Conservation (phyloP, 2,797 vertebrate genomes). For the Ciconia nigra region DNA sequence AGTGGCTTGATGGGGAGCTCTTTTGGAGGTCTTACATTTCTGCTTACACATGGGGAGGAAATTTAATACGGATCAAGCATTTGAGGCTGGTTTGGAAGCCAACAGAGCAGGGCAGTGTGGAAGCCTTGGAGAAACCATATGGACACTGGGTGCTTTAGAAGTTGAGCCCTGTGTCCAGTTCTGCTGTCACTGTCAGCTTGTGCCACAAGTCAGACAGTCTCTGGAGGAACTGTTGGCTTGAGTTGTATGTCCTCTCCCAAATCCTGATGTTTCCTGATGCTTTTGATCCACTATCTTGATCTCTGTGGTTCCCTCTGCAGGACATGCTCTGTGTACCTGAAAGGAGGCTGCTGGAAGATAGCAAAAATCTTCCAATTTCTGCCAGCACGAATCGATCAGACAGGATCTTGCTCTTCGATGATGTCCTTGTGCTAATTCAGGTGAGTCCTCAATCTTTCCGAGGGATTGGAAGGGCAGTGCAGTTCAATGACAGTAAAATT, state of each 20-base stretch:
- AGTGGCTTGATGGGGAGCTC: neutral
- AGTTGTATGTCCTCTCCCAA: neutral
- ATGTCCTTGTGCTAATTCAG: slow-evolving; percentile 74
- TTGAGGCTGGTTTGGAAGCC: neutral
- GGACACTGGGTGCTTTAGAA: neutral
- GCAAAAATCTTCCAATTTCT: slow-evolving; percentile 37
- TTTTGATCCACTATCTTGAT: neutral
- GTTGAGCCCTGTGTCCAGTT: neutral
- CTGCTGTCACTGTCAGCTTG: neutral
- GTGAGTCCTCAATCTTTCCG: neutral
- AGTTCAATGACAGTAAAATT: neutral
- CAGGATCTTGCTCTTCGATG: slow-evolving; percentile 74
- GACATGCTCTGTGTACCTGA: slow-evolving; percentile 61
- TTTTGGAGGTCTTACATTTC: neutral
- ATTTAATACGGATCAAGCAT: accelerated
- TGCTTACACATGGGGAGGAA: neutral
- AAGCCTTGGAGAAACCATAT: neutral
- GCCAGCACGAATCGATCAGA: slow-evolving; percentile 37
- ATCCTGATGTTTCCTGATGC: neutral
- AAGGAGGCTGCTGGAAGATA: slow-evolving; percentile 75
- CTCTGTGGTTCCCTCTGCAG: slow-evolving; percentile 18
- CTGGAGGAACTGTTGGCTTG: neutral
- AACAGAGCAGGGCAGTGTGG: neutral
- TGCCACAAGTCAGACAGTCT: accelerated
- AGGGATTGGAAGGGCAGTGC: accelerated